Conservation (phyloP, 1,140 invertebrate species). For the Cotesia typhae region DNA sequence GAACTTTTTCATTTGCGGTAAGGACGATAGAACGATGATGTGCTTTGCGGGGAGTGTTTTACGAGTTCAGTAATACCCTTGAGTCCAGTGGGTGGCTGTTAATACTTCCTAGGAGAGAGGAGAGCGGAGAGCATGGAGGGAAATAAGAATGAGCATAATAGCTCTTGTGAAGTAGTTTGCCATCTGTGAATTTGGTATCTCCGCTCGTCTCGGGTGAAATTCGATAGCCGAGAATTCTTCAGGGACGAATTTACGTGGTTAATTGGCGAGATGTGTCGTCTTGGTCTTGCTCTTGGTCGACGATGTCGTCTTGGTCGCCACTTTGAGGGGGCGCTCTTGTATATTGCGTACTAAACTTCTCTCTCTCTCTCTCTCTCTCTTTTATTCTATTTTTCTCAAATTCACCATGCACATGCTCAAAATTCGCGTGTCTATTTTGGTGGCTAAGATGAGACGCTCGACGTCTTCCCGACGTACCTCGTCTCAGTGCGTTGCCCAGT, state of each 20-base stretch:
- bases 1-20: background rate
- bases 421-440: constrained; percentile 55
- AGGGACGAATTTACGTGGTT: constrained; percentile 16
- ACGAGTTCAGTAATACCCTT: constrained; percentile 16
- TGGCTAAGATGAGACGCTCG: constrained; percentile 42
- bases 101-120: too few relatives aligned
- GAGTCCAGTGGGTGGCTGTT: background rate
- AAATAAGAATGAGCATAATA: background rate
- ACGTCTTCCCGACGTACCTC: constrained; percentile 36
- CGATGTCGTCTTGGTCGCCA: too few relatives aligned
- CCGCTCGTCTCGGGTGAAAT: background rate
- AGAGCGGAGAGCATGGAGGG: too few relatives aligned
- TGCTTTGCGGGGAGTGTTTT: background rate
- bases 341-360: background rate
- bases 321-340: background rate
- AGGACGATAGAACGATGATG: background rate
- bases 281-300: background rate
- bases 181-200: background rate
- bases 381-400: constrained; percentile 30
- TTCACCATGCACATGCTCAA: constrained; percentile 45
- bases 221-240: constrained; percentile 20
- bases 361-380: constrained; percentile 31
- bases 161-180: background rate
- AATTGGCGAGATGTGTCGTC: constrained; percentile 19
- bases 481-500: constrained; percentile 58